Conservation (phyloP, 2,888 invertebrate species). For the Caenorhabditis plicata region DNA sequence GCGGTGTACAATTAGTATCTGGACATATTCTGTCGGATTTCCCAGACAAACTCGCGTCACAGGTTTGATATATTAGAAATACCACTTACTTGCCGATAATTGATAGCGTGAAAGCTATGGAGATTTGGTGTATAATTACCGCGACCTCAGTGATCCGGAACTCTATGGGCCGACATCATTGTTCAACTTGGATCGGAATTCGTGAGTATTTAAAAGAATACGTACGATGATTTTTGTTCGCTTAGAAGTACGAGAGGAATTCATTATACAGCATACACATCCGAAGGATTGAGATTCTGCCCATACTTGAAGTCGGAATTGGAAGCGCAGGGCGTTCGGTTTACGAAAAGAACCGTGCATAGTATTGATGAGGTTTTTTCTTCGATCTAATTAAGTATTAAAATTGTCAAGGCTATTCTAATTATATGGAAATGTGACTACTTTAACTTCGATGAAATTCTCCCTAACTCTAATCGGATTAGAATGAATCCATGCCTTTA, state of each 20-base stretch:
- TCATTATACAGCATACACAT: slow-evolving; percentile 51
- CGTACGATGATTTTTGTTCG: neutral
- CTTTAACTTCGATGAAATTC: no score
- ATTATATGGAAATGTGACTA: no score
- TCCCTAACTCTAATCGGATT: no score
- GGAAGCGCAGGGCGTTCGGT: slow-evolving; percentile 27
- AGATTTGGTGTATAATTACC: slow-evolving; percentile 44
- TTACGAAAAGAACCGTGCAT: slow-evolving; percentile 22
- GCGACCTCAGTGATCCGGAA: slow-evolving; percentile 30
- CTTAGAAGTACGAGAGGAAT: slow-evolving; percentile 23
- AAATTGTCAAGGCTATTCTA: no score
- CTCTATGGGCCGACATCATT: slow-evolving; percentile 21
- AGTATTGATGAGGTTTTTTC: slow-evolving; percentile 38
- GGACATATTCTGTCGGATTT: slow-evolving; percentile 43
- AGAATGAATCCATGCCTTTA: no score
- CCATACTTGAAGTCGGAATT: slow-evolving; percentile 42
- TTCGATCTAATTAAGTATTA: no score
- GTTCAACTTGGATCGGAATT: slow-evolving; percentile 16
- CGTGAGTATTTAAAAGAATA: no score
- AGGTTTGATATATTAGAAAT: no score
- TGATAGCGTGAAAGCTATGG: slow-evolving; percentile 29
- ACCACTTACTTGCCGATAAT: no score
- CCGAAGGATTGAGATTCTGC: slow-evolving; percentile 45
- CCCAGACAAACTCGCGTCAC: slow-evolving; percentile 22
- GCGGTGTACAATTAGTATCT: slow-evolving; percentile 46